Evolutionary conservation across 2,797 vertebrate species (phyloP).

Genomic region (Enteromius trimaculatus): DNA sequence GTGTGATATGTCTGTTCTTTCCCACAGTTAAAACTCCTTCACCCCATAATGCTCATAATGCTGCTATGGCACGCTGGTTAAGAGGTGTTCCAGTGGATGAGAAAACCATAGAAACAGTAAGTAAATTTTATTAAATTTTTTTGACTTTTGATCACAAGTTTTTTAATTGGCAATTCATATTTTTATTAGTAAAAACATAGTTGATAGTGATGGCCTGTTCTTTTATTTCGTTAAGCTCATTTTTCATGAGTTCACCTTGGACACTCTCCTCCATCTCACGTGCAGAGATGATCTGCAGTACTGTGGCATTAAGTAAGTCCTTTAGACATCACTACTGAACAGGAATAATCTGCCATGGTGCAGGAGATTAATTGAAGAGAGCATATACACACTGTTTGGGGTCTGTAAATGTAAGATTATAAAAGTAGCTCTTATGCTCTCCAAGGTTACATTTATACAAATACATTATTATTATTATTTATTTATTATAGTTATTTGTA

Average conservation of each 20-base stretch:
- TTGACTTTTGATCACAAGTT: not conserved
- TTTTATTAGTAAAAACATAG: not conserved
- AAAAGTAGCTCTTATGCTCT: not conserved
- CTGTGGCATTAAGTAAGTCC: conserved; percentile 81
- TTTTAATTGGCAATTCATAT: conserved; percentile 3
- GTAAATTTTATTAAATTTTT: not conserved
- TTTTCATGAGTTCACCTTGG: conserved; percentile 83
- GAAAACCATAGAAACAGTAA: conserved; percentile 80
- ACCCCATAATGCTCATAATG: conserved; percentile 18
- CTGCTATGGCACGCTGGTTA: conserved; percentile 80
- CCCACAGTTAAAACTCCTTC: conserved; percentile 50
- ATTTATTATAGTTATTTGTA: not conserved
- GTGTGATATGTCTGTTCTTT: conserved; percentile 13
- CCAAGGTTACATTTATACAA: no score
- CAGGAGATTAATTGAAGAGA: not conserved
- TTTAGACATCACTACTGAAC: not conserved
- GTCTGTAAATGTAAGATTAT: not conserved
- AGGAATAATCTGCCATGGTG: not conserved
- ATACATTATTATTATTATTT: not conserved
- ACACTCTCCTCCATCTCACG: conserved; percentile 77
- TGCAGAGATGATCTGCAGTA: conserved; percentile 86
- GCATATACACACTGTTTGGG: not conserved
- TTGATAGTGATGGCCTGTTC: conserved; percentile 29
- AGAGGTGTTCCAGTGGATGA: conserved; percentile 76
- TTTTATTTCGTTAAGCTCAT: conserved; percentile 74